Evolutionary conservation across 1,140 invertebrate genomes (phyloP), one percentile per base, ranked within the genome.

Genomic region (Eurytemora carolleeae): DNA sequence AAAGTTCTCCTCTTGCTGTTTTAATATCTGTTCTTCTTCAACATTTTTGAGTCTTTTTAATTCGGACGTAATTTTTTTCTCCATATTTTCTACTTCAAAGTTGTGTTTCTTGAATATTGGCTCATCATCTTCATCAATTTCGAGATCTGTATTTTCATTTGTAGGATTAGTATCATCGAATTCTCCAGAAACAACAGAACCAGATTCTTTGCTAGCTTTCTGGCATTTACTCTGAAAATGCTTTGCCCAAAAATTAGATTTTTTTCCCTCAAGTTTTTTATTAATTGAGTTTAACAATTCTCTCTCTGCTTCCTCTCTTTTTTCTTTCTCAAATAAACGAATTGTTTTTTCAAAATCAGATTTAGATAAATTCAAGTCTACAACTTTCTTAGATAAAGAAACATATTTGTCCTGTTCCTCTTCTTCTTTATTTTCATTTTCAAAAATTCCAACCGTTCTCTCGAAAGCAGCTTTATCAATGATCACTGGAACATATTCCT

Each of bases 381-480:
- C 7, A 44, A 12, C 31, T 44, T 44, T 44, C 31, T 44, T 44
- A n/a, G 54, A 55, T 55, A 18, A 20, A 44, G 31, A 44, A 12
- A 12, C 53, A 55, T 55, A 12, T 20, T 12, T 24, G 3, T 57
- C 7, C 23, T 15, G 7, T 57, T 57, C 56, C 23, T 57, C 56
- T 23, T 57, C 56, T 15, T 57, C 17, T 15, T 15, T 20, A 7
- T 25, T 22, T 18, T 57, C 56, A 15, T 24, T 22, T 57, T 57
- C 56, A 20, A 55, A 55, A 7, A 20, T 7, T 20, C 19, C 19
- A 55, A 2, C 3, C 18, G 56, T 57, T 57, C 56, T 22, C 24
- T 57, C 56, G 19, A 57, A 57, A 15, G 56, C 56, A 16, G 20
- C 56, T 57, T 57, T 57, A 22, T 57, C 56, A 22, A 57, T 57